Base-by-base conservation (phyloP, 2,797 vertebrate genomes). In the Chaenodraco wilsoni region DNA sequence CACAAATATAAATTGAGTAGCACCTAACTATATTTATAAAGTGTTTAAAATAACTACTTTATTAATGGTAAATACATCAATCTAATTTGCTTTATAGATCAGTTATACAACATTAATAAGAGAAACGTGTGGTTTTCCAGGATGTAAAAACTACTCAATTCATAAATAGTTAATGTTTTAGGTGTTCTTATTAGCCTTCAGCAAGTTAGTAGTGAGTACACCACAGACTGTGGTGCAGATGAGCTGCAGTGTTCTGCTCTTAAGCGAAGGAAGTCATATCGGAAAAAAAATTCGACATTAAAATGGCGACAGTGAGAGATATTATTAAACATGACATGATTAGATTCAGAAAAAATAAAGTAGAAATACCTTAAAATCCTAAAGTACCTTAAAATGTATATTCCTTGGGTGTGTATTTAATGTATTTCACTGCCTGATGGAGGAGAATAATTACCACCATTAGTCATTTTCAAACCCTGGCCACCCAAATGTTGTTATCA, bases 131-230 rank as follows among this genome's bases (percentile, higher is more conserved):
- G 14, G 37, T 43, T 56, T 59, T 43, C 44, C 19, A 65, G 6
- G 65, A 57, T 61, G 21, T 72, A 50, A 52, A 61, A 60, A 59
- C 19, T 3, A 12, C 33, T 48, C 5, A 41, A 43, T 11, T 60
- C 15, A 65, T 27, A 19, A 27, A 49, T 57, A 37, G 56, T 50
- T 62, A 17, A 41, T 43, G 9, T n/a, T 65, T 27, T 11, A 61
- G 3, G 27, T 27, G 9, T n/a, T 56, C 41, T 59, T 33, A 27
- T 27, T 10, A 37, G 37, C 4, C 7, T 17, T 49, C 23, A 23
- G 21, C 50, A 55, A 55, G 10, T 60, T 61, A 37, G 72, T 60
- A 57, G 15, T 60, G 63, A 23, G 72, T 72, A 72, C 54, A 55
- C 27, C 54, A 55, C 27, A 3, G 14, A 61, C 62, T 19, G 19